Evolutionary conservation across 2,797 vertebrate species (phyloP).

Genomic region (Rallus crepitans): DNA sequence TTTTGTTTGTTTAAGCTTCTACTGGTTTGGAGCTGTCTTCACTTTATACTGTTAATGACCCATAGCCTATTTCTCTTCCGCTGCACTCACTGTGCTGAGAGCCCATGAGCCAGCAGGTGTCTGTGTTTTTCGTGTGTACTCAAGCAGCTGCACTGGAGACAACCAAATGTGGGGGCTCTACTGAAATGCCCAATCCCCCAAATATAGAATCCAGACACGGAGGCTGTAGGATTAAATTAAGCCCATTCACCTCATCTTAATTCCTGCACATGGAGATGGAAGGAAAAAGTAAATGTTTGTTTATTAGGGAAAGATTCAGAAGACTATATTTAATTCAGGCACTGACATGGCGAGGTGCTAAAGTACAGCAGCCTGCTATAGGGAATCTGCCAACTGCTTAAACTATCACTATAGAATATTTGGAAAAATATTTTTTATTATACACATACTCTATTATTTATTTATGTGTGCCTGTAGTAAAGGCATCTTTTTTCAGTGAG

Average conservation of each 20-base stretch:
- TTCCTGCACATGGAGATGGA: not conserved
- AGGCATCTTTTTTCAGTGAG: not conserved
- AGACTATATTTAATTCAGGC: not conserved
- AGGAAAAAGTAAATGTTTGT: not conserved
- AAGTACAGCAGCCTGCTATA: not conserved
- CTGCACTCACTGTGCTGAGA: rapidly evolving
- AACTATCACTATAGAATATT: not conserved
- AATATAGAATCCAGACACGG: not conserved
- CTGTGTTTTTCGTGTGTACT: not conserved
- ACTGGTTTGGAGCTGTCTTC: not conserved
- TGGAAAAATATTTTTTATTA: not conserved
- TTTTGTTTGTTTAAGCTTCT: not conserved
- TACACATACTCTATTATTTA: not conserved
- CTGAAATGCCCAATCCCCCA: not conserved
- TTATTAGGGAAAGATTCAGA: not conserved
- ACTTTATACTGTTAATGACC: not conserved
- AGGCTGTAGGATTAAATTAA: constrained; percentile 14
- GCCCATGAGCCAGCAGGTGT: not conserved
- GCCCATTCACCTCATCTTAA: not conserved
- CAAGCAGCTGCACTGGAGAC: constrained; percentile 57
- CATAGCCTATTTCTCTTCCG: not conserved
- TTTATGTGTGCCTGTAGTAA: not conserved
- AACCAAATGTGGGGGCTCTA: constrained; percentile 11
- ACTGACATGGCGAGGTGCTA: not conserved
- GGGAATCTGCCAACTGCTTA: not conserved